Evolutionary conservation across 2,113 vertebrate species (phyloP), one percentile per base, ranked within the genome.

Genomic region (Puntigrus tetrazona): DNA sequence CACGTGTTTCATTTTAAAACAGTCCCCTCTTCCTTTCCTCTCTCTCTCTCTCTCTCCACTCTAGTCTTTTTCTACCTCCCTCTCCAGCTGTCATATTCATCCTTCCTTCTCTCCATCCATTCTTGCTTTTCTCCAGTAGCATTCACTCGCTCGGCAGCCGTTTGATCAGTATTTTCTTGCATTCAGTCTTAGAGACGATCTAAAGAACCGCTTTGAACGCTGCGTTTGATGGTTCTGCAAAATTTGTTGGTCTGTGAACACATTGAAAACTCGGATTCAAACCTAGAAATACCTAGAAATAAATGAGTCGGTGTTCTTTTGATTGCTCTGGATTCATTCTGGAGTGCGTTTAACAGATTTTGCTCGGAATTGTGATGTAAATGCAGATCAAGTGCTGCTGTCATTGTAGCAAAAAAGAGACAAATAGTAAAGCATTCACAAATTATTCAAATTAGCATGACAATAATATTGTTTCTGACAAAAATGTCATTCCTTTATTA

Each of bases 51-150:
- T 80, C 77, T n/a, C n/a, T n/a, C 22, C 67, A 78, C 47, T 31
- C 47, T 79, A 81, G 57, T 84, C 69, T 69, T 83, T 80, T 81
- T 86, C 87, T 70, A 80, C 36, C 76, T 88, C 74, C 81, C 41
- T 87, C 86, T 88, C 84, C 84, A 85, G 83, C 81, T 88, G 87
- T 72, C 81, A 88, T 79, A 55, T 83, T 86, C 85, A 83, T 80
- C 45, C 67, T 22, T 83, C 72, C 63, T 29, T 34, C 52, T 79
- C 81, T 75, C 38, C 47, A 61, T 76, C 81, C 82, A 73, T 82
- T 81, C 57, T 69, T 76, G 7, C 61, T 67, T 78, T 47, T 65
- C 78, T 76, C 72, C 45, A 25, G 47, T 34, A 7, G 77, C 69
- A 69, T 80, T 81, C 63, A 78, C 43, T 65, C n/a, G 16, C 38